phyloP scores from a whole-genome alignment of 1,140 invertebrate genomes.

The Drosophila kepulauana region DNA sequence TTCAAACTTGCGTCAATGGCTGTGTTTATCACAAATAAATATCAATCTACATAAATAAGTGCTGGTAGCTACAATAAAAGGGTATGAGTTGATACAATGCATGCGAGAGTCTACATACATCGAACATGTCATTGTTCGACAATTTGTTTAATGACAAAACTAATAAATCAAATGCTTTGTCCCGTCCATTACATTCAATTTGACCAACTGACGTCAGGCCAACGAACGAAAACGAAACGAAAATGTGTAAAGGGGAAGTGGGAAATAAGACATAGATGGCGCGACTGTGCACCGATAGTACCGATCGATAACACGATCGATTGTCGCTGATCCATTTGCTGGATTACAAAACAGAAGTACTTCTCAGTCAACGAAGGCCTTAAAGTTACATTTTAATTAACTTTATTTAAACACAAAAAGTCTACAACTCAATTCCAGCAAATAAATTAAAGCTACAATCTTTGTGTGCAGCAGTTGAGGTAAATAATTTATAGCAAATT shows the following conservation, averaged over 20 bases:
- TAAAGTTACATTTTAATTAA: not conserved
- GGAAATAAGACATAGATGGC: not conserved
- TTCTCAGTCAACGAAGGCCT: not conserved
- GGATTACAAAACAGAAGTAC: not conserved
- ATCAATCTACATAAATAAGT: slow-evolving; percentile 75
- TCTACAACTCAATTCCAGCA: too few species aligned
- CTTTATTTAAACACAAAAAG: too few species aligned
- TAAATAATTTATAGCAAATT: too few species aligned
- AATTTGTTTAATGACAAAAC: slow-evolving; percentile 80
- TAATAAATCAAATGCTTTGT: slow-evolving; percentile 76
- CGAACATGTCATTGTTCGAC: slow-evolving; percentile 61
- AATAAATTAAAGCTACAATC: too few species aligned
- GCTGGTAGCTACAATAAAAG: slow-evolving; percentile 19
- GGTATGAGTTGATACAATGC: not conserved
- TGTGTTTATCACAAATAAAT: slow-evolving; percentile 70
- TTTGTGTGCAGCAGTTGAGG: too few species aligned
- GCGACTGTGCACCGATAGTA: slow-evolving; percentile 30
- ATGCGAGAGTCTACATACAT: slow-evolving; percentile 10
- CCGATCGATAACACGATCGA: slow-evolving; percentile 34
- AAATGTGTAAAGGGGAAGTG: not conserved
- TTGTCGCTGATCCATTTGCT: not conserved
- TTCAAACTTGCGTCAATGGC: slow-evolving; percentile 78
- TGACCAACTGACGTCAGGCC: slow-evolving; percentile 39
- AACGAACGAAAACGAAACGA: not conserved
- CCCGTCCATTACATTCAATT: slow-evolving; percentile 61